These are phyloP conservation scores for Echeneis naucrates DNA, from an alignment of 2,797 vertebrate species.

Conservation along the genomic window DNA sequence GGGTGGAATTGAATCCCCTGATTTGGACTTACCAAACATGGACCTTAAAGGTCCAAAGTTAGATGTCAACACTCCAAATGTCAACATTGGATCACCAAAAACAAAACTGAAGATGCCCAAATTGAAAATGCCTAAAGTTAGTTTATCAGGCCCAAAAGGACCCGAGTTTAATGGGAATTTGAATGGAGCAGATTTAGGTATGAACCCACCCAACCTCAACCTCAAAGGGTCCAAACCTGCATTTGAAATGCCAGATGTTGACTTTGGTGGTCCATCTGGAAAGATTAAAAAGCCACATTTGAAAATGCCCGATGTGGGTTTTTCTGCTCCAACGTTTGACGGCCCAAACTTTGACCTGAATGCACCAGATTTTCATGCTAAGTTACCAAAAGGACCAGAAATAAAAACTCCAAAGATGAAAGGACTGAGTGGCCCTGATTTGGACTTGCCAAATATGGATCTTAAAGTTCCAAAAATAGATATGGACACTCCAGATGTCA, in stretches of 20 bases:
- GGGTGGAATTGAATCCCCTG: constrained; percentile 51
- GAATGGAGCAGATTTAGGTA: constrained; percentile 50
- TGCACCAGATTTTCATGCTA: constrained; percentile 44
- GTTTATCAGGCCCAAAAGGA: constrained; percentile 46
- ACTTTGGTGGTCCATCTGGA: constrained; percentile 46
- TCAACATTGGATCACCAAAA: constrained; percentile 67
- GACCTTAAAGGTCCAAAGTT: constrained; percentile 59
- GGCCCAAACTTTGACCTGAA: constrained; percentile 48
- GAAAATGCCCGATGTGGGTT: constrained; percentile 60
- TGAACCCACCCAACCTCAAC: constrained; percentile 46
- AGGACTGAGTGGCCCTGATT: constrained; percentile 40
- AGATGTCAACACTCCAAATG: constrained; percentile 55
- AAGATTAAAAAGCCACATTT: constrained; percentile 68
- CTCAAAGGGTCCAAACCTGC: constrained; percentile 55
- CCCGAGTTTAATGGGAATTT: constrained; percentile 63
- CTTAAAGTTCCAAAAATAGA: constrained; percentile 63
- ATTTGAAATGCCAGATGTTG: constrained; percentile 60
- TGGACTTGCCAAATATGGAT: constrained; percentile 52
- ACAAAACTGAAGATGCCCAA: constrained; percentile 65
- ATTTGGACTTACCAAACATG: constrained; percentile 46
- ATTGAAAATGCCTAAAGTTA: constrained; percentile 63
- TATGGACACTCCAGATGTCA: constrained; percentile 57
- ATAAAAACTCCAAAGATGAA: constrained; percentile 68
- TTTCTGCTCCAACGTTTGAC: constrained; percentile 60
- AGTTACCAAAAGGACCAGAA: constrained; percentile 62